Base-by-base conservation (phyloP, 2,888 invertebrate species). In the Isotomurus palustris region DNA sequence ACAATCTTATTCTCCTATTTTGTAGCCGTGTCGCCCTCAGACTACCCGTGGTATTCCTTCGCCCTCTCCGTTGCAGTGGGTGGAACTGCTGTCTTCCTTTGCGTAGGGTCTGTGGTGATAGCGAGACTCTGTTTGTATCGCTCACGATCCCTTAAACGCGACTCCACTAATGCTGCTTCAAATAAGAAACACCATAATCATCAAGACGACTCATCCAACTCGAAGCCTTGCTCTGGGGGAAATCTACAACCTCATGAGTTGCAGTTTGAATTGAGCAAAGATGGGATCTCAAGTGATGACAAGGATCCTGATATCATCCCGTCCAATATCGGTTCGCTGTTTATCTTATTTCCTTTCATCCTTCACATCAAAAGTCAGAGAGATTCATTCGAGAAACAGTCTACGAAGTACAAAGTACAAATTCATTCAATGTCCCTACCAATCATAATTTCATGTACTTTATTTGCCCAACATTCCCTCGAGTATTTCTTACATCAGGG, bases 241-340 rank as follows among this genome's bases (percentile, higher is more conserved):
- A 54, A 57, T 44, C 55, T 60, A 14, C 59, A 59, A 52, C 49
- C 56, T 32, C 62, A 64, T 57, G 67, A 60, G 41, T 50, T 62
- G 29, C 65, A 65, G 57, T 60, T 67, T 44, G 69, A 69, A 50
- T n/a, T n/a, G n/a, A 57, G 58, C 5, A 69, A 69, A 36, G 69
- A 69, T 53, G 67, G 67, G 27, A 59, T 68, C 47, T 66, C 64
- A 8, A 56, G 72, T 17, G 81, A 83, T 70, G 83, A 83, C 72
- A 79, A 80, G 70, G 86, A 86, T 77, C 86, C 86, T 19, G 86
- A 86, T 75, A 82, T 86, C 60, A 86, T 86, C 74, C 86, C 86
- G 64, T 84, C 84, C 62, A 85, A 85, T 79, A 85, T 83, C 71
- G 85, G 85, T 85, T 45, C 28, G 41, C 41, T 27, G 28, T 50